A percentile compares a stretch with the other conserved stretches of the same genome.
phyloP scores from a whole-genome alignment of 1,140 invertebrate genomes.

The Hyphantria cunea region DNA sequence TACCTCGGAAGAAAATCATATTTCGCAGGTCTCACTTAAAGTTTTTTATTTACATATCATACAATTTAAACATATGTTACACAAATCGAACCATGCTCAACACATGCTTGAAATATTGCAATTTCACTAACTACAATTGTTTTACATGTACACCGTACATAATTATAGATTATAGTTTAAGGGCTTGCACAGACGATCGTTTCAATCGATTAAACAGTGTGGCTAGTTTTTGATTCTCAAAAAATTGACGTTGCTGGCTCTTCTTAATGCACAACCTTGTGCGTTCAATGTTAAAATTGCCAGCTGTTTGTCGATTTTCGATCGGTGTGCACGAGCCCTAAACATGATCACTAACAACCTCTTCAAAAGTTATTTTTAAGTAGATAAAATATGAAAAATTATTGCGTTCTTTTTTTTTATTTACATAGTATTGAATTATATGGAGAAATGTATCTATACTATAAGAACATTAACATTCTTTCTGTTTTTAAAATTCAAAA shows the following conservation, averaged over 20 bases:
- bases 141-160: constrained; percentile 75
- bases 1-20: constrained; percentile 81
- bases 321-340: constrained; percentile 10
- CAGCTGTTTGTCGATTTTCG: not conserved
- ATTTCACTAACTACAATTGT: constrained; percentile 68
- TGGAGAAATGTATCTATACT: constrained; percentile 47
- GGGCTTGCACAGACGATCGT: not conserved
- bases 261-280: not conserved
- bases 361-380: constrained; percentile 47
- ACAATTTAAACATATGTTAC: constrained; percentile 73
- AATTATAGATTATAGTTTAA: constrained; percentile 38
- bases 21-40: constrained; percentile 76
- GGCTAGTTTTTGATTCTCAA: not conserved
- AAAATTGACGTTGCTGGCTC: not conserved
- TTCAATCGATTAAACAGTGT: constrained; percentile 3
- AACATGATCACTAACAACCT: constrained; percentile 62
- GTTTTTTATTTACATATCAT: constrained; percentile 78
- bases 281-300: too few relatives aligned
- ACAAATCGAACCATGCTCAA: constrained; percentile 61
- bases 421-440: constrained; percentile 63
- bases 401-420: constrained; percentile 68
- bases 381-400: constrained; percentile 72
- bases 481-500: constrained; percentile 41
- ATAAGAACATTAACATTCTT: constrained; percentile 45
- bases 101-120: constrained; percentile 58